Evolutionary conservation across 35 echinoderm and acorn worm genomes (phyloP).

Genomic region (Patiria miniata): DNA sequence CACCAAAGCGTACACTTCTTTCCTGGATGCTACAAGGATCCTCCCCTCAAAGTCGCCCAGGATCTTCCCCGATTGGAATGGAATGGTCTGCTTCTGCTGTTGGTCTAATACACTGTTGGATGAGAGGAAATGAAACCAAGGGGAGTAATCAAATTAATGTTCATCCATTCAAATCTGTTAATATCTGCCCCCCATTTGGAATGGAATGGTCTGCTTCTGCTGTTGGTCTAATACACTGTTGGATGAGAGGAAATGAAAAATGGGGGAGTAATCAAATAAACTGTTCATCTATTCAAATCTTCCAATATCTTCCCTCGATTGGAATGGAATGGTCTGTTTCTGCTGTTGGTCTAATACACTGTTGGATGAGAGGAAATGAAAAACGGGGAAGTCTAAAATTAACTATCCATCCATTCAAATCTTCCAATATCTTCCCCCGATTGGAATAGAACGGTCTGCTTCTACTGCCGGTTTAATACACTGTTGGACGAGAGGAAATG

Average conservation of each 20-base stretch:
- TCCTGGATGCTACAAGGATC: constrained; percentile 90
- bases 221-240: constrained; percentile 94
- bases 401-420: constrained; percentile 96
- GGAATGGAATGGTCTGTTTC: constrained; percentile 99
- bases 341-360: constrained; percentile 98
- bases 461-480: constrained; percentile 95
- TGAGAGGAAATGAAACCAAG: no score
- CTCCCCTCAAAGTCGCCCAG: constrained; percentile 96
- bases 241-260: background rate
- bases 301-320: constrained; percentile 83
- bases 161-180: no score
- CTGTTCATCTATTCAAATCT: no score
- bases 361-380: background rate
- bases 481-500: constrained; percentile 31
- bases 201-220: constrained; percentile 99
- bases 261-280: no score
- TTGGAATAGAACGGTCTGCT: constrained; percentile 98
- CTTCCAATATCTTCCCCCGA: constrained; percentile 82
- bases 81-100: constrained; percentile 99
- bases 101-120: constrained; percentile 90
- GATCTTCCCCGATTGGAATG: constrained; percentile 90
- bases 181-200: constrained; percentile 89
- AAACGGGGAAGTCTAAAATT: no score
- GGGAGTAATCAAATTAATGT: no score
- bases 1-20: constrained; percentile 91